Percentiles rank a stretch among this genome's conserved stretches.
Conservation (phyloP, 2,888 invertebrate genomes). For the Eulithis testata region DNA sequence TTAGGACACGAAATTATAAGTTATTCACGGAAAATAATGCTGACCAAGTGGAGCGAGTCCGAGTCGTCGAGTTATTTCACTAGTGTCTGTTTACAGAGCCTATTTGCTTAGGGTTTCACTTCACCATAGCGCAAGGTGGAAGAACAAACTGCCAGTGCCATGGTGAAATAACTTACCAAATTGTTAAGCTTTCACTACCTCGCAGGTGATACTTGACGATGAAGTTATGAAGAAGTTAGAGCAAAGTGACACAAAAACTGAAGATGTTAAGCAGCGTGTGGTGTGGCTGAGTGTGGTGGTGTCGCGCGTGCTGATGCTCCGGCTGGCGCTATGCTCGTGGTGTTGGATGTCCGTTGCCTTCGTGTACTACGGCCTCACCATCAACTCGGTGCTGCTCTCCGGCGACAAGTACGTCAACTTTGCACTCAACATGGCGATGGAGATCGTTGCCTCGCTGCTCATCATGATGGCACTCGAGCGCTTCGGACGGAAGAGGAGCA, state of each 20-base stretch:
- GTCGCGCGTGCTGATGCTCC: slow-evolving; percentile 61
- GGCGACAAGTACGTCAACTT: slow-evolving; percentile 92
- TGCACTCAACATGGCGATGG: slow-evolving; percentile 78
- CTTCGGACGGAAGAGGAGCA: slow-evolving; percentile 69
- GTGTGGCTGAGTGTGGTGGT: slow-evolving; percentile 62
- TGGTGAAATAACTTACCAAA: too few species aligned
- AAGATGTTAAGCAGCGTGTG: slow-evolving; percentile 27
- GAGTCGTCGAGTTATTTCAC: too few species aligned
- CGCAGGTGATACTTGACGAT: slow-evolving; percentile 62
- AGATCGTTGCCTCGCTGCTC: slow-evolving; percentile 74
- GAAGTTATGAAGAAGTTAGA: slow-evolving; percentile 55
- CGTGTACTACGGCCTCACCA: slow-evolving; percentile 91
- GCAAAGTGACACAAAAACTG: slow-evolving; percentile 37
- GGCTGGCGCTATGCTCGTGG: slow-evolving; percentile 65
- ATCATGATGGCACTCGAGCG: slow-evolving; percentile 77
- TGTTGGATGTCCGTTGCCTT: slow-evolving; percentile 91
- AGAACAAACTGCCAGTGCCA: too few species aligned
- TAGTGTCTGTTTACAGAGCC: too few species aligned
- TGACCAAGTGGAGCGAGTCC: too few species aligned
- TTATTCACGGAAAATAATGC: too few species aligned
- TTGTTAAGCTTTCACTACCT: neutral
- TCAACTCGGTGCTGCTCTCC: slow-evolving; percentile 89
- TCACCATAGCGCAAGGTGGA: too few species aligned
- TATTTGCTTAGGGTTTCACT: too few species aligned
- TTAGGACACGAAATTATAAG: too few species aligned